phyloP scores from a whole-genome alignment of 2,888 invertebrate species.

The Uropetala carovei region DNA sequence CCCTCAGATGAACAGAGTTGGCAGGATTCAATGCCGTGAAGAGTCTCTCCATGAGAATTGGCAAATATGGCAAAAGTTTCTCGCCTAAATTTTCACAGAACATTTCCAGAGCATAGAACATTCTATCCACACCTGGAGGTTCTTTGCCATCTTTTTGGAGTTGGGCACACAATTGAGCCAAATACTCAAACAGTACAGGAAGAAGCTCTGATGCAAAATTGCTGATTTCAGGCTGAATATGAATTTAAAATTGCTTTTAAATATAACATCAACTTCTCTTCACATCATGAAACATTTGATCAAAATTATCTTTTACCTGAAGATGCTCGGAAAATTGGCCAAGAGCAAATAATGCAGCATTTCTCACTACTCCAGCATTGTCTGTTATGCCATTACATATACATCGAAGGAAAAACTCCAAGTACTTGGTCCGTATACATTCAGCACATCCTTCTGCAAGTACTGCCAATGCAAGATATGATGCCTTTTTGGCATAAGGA shows the following conservation, averaged over 20 bases:
- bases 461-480: slow-evolving; percentile 85
- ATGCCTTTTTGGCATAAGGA: slow-evolving; percentile 82
- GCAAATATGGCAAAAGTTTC: slow-evolving; percentile 84
- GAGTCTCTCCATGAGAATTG: slow-evolving; percentile 83
- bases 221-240: slow-evolving; percentile 83
- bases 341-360: slow-evolving; percentile 86
- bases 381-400: slow-evolving; percentile 84
- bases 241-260: slow-evolving; percentile 9
- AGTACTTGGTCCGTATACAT: slow-evolving; percentile 83
- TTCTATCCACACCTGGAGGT: slow-evolving; percentile 82
- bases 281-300: neutral
- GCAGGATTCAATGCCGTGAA: slow-evolving; percentile 79
- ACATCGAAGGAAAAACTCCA: slow-evolving; percentile 82
- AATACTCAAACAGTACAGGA: slow-evolving; percentile 84
- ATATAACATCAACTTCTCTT: neutral
- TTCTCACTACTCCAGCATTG: slow-evolving; percentile 80
- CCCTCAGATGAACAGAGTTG: slow-evolving; percentile 80
- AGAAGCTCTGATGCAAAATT: slow-evolving; percentile 83
- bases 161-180: slow-evolving; percentile 79
- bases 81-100: slow-evolving; percentile 87
- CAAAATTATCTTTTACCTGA: slow-evolving; percentile 75
- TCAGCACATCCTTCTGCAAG: slow-evolving; percentile 88
- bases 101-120: slow-evolving; percentile 88
- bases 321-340: slow-evolving; percentile 89
- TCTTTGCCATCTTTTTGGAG: slow-evolving; percentile 78